Base-by-base conservation (phyloP, 2,113 vertebrate species). In the Calidris pugnax region DNA sequence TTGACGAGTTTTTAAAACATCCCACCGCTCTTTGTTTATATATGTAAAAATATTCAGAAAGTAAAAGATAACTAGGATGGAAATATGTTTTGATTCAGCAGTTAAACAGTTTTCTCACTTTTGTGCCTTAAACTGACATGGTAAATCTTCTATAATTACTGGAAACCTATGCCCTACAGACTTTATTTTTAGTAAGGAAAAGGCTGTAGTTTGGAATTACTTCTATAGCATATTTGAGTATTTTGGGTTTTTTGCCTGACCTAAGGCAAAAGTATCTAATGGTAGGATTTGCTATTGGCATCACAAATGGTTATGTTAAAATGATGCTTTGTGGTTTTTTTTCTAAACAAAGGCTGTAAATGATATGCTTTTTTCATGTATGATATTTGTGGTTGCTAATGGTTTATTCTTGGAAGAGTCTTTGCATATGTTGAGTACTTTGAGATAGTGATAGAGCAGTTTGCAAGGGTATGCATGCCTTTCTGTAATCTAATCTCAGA, bases 321-420 rank as follows among this genome's bases (percentile, higher is more conserved):
- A 64, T 41, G 17, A 39, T 85, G 50, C 71, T 78, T 89, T 73
- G 51, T 77, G 35, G 30, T 47, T 85, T 91, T 82, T 87, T 68
- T 87, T 43, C 68, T 77, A 78, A 93, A 93, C 90, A 94, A 90
- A 91, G 78, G 15, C 55, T 94, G 77, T 94, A 91, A 93, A 82
- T 75, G n/a, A 56, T 91, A 81, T 4, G 26, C 33, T 93, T 91
- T 82, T 60, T 74, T 79, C 87, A 53, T 41, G 20, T 85, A 67
- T 84, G 84, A 48, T 95, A 63, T 67, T 90, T 92, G 94, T 92
- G 88, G 75, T 79, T 94, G 84, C 84, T 96, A 90, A 90, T 89
- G 68, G 50, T 90, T 97, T 98, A 97, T 98, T 97, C 95, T 96
- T 95, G 93, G 97, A 97, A 96, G 71, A 95, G 56, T 87, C 80